These are phyloP conservation scores for Nanorana parkeri DNA, from an alignment of 2,113 vertebrate genomes.

Conservation along the genomic window DNA sequence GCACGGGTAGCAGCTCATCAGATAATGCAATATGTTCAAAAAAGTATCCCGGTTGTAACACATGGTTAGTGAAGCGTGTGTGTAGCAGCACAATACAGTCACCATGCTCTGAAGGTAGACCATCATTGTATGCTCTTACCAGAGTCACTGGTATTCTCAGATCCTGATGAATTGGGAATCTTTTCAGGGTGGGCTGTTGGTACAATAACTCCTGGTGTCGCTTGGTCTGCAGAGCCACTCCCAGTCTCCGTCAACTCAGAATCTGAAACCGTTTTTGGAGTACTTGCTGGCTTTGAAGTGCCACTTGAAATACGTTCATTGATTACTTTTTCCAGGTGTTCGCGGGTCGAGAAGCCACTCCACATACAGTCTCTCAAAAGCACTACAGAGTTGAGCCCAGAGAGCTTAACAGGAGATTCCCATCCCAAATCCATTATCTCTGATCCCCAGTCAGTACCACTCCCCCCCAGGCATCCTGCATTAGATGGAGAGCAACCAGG, in stretches of 20 bases:
- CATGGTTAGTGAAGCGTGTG: too few relatives aligned
- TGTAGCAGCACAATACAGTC: neutral
- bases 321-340: conserved; percentile 86
- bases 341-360: conserved; percentile 88
- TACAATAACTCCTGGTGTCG: neutral
- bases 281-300: conserved; percentile 62
- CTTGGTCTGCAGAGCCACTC: neutral
- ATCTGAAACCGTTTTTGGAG: conserved; percentile 25
- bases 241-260: neutral
- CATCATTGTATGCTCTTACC: conserved; percentile 77
- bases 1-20: too few relatives aligned
- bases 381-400: conserved; percentile 87
- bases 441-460: conserved; percentile 70
- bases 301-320: conserved; percentile 73
- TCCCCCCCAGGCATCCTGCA: conserved; percentile 68
- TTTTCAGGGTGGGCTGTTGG: conserved; percentile 65
- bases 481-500: conserved; percentile 88
- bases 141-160: conserved; percentile 90
- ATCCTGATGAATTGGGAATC: conserved; percentile 87
- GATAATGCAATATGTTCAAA: too few relatives aligned
- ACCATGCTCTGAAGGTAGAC: neutral
- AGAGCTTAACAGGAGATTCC: conserved; percentile 71
- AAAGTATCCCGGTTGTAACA: too few relatives aligned
- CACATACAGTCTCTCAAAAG: conserved; percentile 95
- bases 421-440: conserved; percentile 46